Percentiles rank a stretch among this genome's conserved stretches.
These are phyloP conservation scores for Clostera curtula DNA, from an alignment of 2,888 invertebrate genomes.

Conservation along the genomic window DNA sequence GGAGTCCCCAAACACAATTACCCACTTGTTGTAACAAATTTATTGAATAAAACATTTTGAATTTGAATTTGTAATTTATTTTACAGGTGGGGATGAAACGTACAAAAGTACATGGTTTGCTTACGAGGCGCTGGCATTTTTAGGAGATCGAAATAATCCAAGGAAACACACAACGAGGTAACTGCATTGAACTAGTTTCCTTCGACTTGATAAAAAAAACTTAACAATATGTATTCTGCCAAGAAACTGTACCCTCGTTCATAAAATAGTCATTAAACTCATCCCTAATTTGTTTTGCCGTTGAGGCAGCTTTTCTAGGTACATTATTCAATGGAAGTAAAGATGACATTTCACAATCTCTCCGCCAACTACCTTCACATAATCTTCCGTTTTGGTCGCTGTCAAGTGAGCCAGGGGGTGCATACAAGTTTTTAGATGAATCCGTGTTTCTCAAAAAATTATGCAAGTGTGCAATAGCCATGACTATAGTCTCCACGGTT, in stretches of 20 bases:
- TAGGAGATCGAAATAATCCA: constrained; percentile 7
- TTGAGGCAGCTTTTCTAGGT: constrained; percentile 9
- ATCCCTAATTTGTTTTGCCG: constrained; percentile 7
- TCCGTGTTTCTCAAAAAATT: constrained; percentile 12
- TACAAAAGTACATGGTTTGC: constrained; percentile 8
- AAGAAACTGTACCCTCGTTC: constrained; percentile 10
- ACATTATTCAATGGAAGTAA: constrained; percentile 11
- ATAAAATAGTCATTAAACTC: constrained; percentile 12
- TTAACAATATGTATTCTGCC: constrained; percentile 9
- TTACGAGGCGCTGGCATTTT: constrained; percentile 6
- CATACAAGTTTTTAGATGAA: too few relatives aligned
- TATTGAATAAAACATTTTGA: too few relatives aligned
- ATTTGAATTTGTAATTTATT: too few relatives aligned
- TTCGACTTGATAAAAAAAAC: constrained; percentile 9
- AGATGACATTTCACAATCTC: constrained; percentile 9
- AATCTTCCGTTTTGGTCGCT: constrained; percentile 10
- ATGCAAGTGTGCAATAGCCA: constrained; percentile 10
- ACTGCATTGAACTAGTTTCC: constrained; percentile 8
- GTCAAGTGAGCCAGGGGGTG: constrained; percentile 9
- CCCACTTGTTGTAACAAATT: too few relatives aligned
- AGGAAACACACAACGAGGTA: constrained; percentile 7
- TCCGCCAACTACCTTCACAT: constrained; percentile 11
- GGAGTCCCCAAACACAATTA: too few relatives aligned
- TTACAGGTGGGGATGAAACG: constrained; percentile 6
- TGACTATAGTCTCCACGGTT: constrained; percentile 6